Percentiles rank a stretch among this genome's conserved stretches.
phyloP scores from a whole-genome alignment of 2,113 vertebrate genomes.

The Pedionomus torquatus region DNA sequence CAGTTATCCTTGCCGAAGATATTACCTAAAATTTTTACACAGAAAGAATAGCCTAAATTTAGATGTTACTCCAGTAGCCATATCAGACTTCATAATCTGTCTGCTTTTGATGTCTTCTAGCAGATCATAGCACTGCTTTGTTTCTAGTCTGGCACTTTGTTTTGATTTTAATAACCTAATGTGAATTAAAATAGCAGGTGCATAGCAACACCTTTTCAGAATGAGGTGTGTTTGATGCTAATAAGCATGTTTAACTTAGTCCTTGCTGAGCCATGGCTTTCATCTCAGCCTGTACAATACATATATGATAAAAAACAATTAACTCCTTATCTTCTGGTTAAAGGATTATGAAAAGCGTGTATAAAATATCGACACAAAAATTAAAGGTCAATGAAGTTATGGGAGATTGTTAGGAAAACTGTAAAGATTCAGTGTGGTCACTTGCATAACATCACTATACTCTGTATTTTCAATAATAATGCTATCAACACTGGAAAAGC shows the following conservation, averaged over 20 bases:
- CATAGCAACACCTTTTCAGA: not conserved
- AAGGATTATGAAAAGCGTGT: not conserved
- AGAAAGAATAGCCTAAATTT: not conserved
- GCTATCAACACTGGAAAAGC: not conserved
- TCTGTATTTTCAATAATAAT: not conserved
- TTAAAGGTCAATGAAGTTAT: not conserved
- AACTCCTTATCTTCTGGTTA: not conserved
- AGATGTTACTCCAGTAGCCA: not conserved
- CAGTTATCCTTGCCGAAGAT: not conserved
- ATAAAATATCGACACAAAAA: not conserved
- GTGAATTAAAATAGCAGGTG: conserved; percentile 27
- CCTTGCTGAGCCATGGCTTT: not conserved
- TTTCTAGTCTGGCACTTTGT: conserved; percentile 21
- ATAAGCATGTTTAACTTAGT: not conserved
- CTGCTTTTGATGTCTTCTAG: not conserved
- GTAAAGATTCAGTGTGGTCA: not conserved
- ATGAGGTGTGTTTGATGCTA: not conserved
- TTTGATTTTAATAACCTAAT: conserved; percentile 32
- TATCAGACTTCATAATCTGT: conserved; percentile 23
- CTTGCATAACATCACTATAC: not conserved
- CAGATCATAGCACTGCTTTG: not conserved
- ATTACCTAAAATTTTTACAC: not conserved
- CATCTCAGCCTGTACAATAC: not conserved
- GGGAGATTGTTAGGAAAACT: not conserved
- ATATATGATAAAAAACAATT: not conserved